Base-by-base conservation (phyloP, 2,797 vertebrate species). In the Champsocephalus esox region DNA sequence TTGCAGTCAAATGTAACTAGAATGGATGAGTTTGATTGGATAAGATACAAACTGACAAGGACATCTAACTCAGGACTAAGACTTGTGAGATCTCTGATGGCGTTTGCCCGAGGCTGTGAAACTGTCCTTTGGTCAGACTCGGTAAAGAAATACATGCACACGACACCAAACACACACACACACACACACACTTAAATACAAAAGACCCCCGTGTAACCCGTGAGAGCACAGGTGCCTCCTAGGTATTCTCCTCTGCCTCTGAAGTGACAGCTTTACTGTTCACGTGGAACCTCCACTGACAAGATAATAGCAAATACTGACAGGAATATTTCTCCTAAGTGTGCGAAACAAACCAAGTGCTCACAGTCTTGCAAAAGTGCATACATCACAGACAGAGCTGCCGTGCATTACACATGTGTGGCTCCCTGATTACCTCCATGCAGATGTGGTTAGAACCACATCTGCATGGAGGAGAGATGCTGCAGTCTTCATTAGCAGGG, bases 401-500 rank as follows among this genome's bases (percentile, higher is more conserved):
- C 55, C 32, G 75, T 83, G 85, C 73, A 65, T 12, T 16, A 64
- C 54, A 79, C 59, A 59, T 13, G 66, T 34, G 13, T 52, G 49
- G 77, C 68, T 88, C 57, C 60, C 77, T 59, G 74, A 87, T 88
- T 72, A 67, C 21, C 45, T 66, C 41, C 0, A 66, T 70, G 81
- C 75, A 73, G 81, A 88, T 79, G 82, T 45, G 54, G 55, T 75
- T 85, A 60, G 56, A 74, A 65, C 45, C 73, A 72, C 69, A 79
- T 84, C 79, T 13, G 66, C 76, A 72, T 78, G 54, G 64, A 52
- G 59, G 78, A 48, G 78, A 48, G 72, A 69, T 84, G 86, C 81
- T 73, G 69, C 70, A 72, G 78, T 70, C 21, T 21, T 21, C 69
- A 76, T 87, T 87, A 88, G 65, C 67, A 49, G 67, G 81, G 77